These are phyloP conservation scores for Drosophila prosaltans DNA, from an alignment of 1,140 invertebrate genomes.

Conservation along the genomic window DNA sequence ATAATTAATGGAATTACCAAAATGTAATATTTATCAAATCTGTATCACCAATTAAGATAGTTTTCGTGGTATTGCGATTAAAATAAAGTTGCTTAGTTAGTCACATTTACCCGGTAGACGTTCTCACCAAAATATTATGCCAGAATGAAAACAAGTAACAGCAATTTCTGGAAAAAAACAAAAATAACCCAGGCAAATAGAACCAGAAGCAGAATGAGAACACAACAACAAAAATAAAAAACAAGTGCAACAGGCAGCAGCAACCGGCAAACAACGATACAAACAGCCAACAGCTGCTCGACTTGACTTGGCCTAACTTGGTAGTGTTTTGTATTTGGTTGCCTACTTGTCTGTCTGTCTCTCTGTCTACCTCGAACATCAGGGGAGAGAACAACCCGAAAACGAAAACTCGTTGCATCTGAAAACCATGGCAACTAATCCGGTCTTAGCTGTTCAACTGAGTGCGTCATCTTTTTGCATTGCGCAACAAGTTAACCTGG, in stretches of 20 bases:
- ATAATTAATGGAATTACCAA: too few species aligned
- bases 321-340: constrained; percentile 11
- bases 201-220: constrained; percentile 22
- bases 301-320: constrained; percentile 16
- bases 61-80: too few species aligned
- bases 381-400: constrained; percentile 1
- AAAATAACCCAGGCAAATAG: constrained; percentile 8
- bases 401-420: constrained; percentile 21
- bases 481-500: constrained; percentile 22
- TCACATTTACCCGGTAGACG: not conserved
- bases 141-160: constrained; percentile 14
- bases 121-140: not conserved
- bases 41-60: too few species aligned
- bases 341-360: not conserved
- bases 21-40: too few species aligned
- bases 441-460: not conserved
- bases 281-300: constrained; percentile 16
- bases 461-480: constrained; percentile 12
- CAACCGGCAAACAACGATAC: not conserved
- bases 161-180: constrained; percentile 3
- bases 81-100: not conserved
- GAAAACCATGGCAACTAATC: not conserved
- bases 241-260: constrained; percentile 22
- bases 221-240: not conserved
- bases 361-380: not conserved